Base-by-base conservation (phyloP, 37 sponge, comb jelly and placozoan genomes). In the Diacarnus erythraeanus region DNA sequence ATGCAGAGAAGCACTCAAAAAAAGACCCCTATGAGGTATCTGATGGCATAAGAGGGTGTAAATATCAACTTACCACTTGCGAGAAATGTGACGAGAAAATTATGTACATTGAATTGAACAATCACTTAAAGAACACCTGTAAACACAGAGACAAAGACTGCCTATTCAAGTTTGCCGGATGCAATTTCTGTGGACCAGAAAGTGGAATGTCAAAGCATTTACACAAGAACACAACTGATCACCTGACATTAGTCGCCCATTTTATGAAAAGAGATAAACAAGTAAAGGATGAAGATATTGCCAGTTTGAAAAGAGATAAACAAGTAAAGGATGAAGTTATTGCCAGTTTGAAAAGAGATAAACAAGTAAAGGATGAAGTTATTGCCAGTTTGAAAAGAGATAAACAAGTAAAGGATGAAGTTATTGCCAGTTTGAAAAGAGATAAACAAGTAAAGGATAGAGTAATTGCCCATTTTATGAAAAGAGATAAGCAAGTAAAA, bases 1-100 rank as follows among this genome's bases (percentile, higher is more conserved):
- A 65, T 65, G 66, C 33, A 3, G 66, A 65, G 66, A 30, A 65
- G 17, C 66, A 65, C 31, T 59, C 75, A 4, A 70, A 42, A 26
- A 71, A 39, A 71, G 71, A 71, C 41, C 71, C 42, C 9, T 4
- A n/a, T 30, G 20, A 63, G 6, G 33, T 2, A 8, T 27, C 15
- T 27, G 26, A 26, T 30, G 44, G 4, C 2, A n/a, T 39, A 23
- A 39, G 25, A 43, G 42, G 43, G 2, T 71, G 71, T n/a, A 17
- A 12, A n/a, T 35, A 43, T 71, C 71, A 71, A 71, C 2, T 26
- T 12, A 6, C 44, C 2, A 33, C 43, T 43, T 71, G 71, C 26
- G 25, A 40, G 2, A 71, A n/a, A 40, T 71, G 71, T 42, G 43
- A 71, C 6, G 25, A 71, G 42, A 4, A 12, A 12, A 25, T 71